Evolutionary conservation across 1,140 invertebrate species (phyloP).

Genomic region (Cecropterus lyciades): DNA sequence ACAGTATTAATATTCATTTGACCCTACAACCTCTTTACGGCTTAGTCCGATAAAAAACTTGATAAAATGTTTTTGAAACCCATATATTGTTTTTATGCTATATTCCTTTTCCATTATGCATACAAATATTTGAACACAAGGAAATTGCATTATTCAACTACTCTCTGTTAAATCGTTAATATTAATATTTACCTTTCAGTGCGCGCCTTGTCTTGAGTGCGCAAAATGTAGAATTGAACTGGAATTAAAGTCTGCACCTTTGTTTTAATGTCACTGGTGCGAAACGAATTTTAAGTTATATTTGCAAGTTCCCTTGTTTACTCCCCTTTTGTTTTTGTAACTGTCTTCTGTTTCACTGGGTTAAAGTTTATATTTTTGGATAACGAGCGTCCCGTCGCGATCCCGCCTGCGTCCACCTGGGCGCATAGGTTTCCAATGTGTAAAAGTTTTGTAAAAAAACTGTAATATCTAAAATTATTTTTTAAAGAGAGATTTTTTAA

Average conservation of each 20-base stretch:
- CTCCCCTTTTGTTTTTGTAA: conserved; percentile 1
- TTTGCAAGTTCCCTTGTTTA: conserved; percentile 9
- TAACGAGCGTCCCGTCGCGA: too few relatives aligned
- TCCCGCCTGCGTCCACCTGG: too few relatives aligned
- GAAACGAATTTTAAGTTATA: conserved; percentile 9
- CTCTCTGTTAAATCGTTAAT: conserved; percentile 6
- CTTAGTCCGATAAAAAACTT: neutral
- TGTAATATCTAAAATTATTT: too few relatives aligned
- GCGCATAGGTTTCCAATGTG: too few relatives aligned
- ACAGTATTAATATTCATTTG: conserved; percentile 31
- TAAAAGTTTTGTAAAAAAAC: too few relatives aligned
- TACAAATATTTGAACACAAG: neutral
- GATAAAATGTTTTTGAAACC: neutral
- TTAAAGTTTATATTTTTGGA: conserved; percentile 13
- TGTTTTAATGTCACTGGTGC: conserved; percentile 24
- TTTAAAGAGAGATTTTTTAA: too few relatives aligned
- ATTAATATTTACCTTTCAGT: conserved; percentile 5
- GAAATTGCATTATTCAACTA: conserved; percentile 3
- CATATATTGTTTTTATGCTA: neutral
- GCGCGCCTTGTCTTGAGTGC: conserved; percentile 1
- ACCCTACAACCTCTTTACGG: conserved; percentile 20
- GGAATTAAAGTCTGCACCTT: conserved; percentile 18
- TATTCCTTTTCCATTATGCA: neutral
- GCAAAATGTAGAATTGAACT: conserved; percentile 11
- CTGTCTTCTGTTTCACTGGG: conserved; percentile 13